phyloP scores from a whole-genome alignment of 2,888 invertebrate species.

The Beris morrisii region DNA sequence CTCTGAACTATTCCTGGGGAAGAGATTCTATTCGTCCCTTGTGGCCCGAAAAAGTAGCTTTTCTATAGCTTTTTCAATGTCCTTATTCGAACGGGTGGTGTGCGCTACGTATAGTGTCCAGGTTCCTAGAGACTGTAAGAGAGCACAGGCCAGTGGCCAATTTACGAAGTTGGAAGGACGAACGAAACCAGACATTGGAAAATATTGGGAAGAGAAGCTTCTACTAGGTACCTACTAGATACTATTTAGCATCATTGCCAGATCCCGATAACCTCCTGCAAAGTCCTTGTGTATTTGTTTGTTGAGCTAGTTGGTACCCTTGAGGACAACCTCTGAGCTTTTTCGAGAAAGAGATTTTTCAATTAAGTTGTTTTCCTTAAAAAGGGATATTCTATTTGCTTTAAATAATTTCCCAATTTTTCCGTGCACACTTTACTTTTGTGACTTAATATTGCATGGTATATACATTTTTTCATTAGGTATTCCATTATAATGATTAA shows the following conservation, averaged over 20 bases:
- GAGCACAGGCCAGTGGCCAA: slow-evolving; percentile 5
- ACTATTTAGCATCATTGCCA: not conserved
- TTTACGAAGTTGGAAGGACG: slow-evolving; percentile 4
- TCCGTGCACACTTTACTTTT: no score
- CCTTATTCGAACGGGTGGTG: no score
- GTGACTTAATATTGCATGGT: no score
- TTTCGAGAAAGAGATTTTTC: not conserved
- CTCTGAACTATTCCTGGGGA: slow-evolving; percentile 24
- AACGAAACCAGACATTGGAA: not conserved
- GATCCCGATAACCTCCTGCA: slow-evolving; percentile 4
- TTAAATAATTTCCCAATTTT: no score
- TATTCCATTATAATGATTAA: no score
- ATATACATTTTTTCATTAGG: no score
- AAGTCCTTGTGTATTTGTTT: slow-evolving; percentile 12
- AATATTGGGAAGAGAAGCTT: not conserved
- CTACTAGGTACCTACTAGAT: not conserved
- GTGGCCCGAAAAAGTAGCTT: not conserved
- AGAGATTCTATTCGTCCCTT: slow-evolving; percentile 9
- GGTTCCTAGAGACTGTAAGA: not conserved
- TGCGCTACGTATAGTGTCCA: no score
- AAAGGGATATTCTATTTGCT: no score
- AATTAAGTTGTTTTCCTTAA: not conserved
- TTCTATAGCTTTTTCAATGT: slow-evolving; percentile 4
- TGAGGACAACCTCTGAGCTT: slow-evolving; percentile 18
- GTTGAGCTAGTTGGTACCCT: slow-evolving; percentile 18